Conservation (phyloP, 2,888 invertebrate species). For the Bruchidius siliquastri region DNA sequence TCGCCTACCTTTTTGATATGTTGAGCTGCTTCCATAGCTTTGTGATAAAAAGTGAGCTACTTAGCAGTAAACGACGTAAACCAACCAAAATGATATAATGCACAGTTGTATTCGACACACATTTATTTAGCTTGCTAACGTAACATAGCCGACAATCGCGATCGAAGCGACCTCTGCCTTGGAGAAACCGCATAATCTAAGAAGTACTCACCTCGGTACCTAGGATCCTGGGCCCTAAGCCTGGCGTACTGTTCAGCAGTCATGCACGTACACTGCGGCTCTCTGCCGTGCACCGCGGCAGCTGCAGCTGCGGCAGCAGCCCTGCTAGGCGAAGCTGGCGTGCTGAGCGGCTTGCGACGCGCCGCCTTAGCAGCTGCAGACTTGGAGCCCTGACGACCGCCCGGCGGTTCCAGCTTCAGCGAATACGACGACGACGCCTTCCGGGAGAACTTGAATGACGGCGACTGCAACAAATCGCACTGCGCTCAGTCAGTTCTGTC, state of each 20-base stretch:
- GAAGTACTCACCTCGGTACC: conserved; percentile 59
- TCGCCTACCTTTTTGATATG: too few species aligned
- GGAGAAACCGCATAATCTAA: too few species aligned
- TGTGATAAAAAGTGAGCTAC: too few species aligned
- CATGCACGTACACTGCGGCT: conserved; percentile 94
- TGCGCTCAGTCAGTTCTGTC: conserved; percentile 45
- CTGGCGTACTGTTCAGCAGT: conserved; percentile 87
- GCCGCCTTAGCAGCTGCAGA: conserved; percentile 39
- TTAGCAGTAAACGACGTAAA: too few species aligned
- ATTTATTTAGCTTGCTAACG: too few species aligned
- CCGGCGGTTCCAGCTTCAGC: conserved; percentile 86
- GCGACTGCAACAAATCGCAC: conserved; percentile 81
- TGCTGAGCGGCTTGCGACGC: conserved; percentile 70
- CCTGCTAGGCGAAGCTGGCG: conserved; percentile 87
- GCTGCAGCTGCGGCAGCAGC: conserved; percentile 22
- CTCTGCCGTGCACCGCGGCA: conserved; percentile 47
- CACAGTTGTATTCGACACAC: too few species aligned
- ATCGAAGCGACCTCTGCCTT: too few species aligned
- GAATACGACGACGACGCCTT: conserved; percentile 97
- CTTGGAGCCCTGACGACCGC: conserved; percentile 79
- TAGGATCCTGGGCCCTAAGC: conserved; percentile 76
- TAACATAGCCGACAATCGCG: too few species aligned
- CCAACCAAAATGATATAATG: too few species aligned
- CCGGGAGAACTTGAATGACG: conserved; percentile 95
- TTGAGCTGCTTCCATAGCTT: too few species aligned